Percentiles rank a stretch among this genome's conserved stretches.
These are phyloP conservation scores for Apistogramma diplotaenia DNA, from an alignment of 2,113 vertebrate species.

Conservation along the genomic window DNA sequence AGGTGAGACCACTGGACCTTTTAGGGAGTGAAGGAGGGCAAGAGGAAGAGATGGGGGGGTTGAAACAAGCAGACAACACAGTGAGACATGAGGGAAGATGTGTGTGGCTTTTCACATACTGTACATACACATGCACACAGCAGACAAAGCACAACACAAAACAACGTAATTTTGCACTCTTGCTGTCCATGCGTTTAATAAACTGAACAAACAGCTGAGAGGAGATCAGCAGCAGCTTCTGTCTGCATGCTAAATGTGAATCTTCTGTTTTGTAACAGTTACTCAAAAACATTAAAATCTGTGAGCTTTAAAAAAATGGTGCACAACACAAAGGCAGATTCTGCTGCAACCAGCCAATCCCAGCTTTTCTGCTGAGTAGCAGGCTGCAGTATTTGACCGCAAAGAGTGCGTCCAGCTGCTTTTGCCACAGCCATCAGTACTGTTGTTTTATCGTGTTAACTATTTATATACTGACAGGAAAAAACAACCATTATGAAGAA, in stretches of 20 bases:
- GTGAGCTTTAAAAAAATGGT: not conserved
- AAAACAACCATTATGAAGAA: too few species aligned
- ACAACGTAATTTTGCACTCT: not conserved
- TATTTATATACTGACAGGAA: too few species aligned
- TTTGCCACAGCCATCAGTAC: not conserved
- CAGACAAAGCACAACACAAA: slow-evolving; percentile 23
- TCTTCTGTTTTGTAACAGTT: not conserved
- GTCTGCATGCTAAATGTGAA: not conserved
- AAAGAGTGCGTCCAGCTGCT: not conserved
- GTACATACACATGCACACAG: slow-evolving; percentile 38
- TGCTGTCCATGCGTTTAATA: not conserved
- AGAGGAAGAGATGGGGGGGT: slow-evolving; percentile 56
- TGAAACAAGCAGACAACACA: slow-evolving; percentile 67
- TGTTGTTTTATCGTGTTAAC: not conserved
- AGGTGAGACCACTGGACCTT: slow-evolving; percentile 99
- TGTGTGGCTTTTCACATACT: slow-evolving; percentile 39
- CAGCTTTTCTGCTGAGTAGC: not conserved
- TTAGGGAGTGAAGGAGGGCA: slow-evolving; percentile 78
- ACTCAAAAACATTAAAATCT: not conserved
- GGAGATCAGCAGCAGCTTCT: too few species aligned
- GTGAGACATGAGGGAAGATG: slow-evolving; percentile 70
- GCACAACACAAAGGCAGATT: not conserved
- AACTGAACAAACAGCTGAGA: not conserved
- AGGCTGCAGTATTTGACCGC: not conserved
- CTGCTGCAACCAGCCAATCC: not conserved